Base-by-base conservation (phyloP, 2,113 vertebrate genomes). In the Pedetes capensis region DNA sequence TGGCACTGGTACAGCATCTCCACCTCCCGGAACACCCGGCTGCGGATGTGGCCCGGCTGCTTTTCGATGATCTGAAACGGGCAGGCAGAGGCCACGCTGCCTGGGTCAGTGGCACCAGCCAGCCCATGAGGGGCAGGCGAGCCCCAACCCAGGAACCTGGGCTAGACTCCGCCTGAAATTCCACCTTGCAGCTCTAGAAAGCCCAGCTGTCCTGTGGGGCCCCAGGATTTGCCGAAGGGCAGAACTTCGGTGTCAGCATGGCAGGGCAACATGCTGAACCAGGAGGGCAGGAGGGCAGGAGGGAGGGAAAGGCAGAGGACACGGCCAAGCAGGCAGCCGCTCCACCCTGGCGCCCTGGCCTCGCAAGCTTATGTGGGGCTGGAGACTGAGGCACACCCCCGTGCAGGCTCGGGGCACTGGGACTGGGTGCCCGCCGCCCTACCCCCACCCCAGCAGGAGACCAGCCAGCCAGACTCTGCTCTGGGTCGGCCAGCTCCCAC, bases 1-100 rank as follows among this genome's bases (percentile, higher is more conserved):
- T 99, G 99, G 98, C 99, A 99, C 98, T 99, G 99, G 72, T 99
- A 99, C n/a, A 99, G 98, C 99, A 99, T 99, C 98, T 99, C 99
- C 96, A 99, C 99, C 97, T 99, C 99, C 27, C 99, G 98, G 97
- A 99, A 99, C 66, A 99, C 99, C 47, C 99, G 97, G 87, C 98
- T 99, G 85, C 99, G 99, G 97, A 99, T 99, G 97, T 99, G 99
- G 63, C 99, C 99, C 5, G 99, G 99, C 96, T 99, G 98, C 96
- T 99, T 99, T 98, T 99, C 99, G 0, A 99, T 99, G 97, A 99
- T 99, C 99, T 99, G 98, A 8, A 98, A 97, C 0, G 37, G 13
- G 69, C 12, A 10, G 5, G 4, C 23, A 14, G 7, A 42, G 27
- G 22, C 42, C 27, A 61, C 9, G 37, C 13, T 10, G 13, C 47